phyloP scores from a whole-genome alignment of 92 coral and sea anemone genomes.

The Parazoanthus darwini region DNA sequence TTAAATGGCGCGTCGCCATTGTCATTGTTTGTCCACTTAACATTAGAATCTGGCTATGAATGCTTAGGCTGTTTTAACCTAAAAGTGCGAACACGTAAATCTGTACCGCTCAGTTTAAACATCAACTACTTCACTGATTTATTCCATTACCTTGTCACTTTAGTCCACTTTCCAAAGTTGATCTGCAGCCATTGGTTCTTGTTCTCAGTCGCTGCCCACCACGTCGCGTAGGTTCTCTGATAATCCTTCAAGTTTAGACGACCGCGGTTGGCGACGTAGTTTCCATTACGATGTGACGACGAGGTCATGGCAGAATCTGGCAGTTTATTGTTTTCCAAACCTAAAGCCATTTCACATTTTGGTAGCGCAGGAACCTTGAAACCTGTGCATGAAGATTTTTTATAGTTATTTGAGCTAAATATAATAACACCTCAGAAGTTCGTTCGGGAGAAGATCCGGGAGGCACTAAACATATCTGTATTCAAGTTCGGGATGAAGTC shows the following conservation, averaged over 20 bases:
- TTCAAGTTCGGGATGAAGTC: too few relatives aligned
- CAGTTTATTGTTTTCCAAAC: conserved; percentile 25
- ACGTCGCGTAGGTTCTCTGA: conserved; percentile 7
- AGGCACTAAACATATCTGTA: too few relatives aligned
- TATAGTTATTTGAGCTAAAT: too few relatives aligned
- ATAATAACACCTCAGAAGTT: too few relatives aligned
- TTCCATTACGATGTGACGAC: not conserved
- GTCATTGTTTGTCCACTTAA: too few relatives aligned
- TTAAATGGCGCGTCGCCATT: too few relatives aligned
- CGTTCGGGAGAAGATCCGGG: too few relatives aligned
- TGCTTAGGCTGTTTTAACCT: too few relatives aligned
- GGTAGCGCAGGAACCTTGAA: conserved; percentile 16
- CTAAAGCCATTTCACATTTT: conserved; percentile 14
- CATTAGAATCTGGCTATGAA: not conserved
- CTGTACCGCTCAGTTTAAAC: not conserved
- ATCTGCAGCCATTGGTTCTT: conserved; percentile 30
- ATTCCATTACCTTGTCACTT: conserved; percentile 10
- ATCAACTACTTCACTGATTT: too few relatives aligned
- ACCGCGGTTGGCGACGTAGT: conserved; percentile 12
- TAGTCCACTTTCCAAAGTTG: conserved; percentile 21
- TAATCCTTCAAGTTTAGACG: conserved; percentile 19
- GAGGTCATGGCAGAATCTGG: conserved; percentile 34
- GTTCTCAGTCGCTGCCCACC: conserved; percentile 16
- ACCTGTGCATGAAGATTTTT: not conserved
- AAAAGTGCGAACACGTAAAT: too few relatives aligned